Evolutionary conservation across 1,140 invertebrate genomes (phyloP), one percentile per base, ranked within the genome.

Genomic region (Planococcus citri): DNA sequence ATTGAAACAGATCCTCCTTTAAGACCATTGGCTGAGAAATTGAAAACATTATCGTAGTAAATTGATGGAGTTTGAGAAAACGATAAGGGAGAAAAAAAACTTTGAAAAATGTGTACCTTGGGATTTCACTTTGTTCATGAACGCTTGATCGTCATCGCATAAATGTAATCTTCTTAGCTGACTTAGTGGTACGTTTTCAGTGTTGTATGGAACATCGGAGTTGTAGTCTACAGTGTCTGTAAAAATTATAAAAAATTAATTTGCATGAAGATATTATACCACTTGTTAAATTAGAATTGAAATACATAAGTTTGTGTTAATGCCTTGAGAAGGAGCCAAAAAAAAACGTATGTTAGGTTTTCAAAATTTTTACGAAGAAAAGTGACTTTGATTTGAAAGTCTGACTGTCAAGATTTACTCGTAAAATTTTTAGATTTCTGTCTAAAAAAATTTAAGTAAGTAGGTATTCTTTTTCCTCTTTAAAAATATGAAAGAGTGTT

Each of bases 71-170:
- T 25, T 25, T 61, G 3, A 61, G 58, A 6, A 25, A 61, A 51
- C 14, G 14, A 14, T 51, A 14, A 14, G 41, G 41, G 14, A 14
- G n/a, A 14, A 20, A n/a, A 68, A 58, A n/a, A n/a, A n/a, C n/a
- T n/a, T n/a, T n/a, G n/a, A n/a, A n/a, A n/a, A n/a, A n/a, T n/a
- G n/a, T 33, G 3, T 78, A 86, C 85, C 85, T 82, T 86, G 83
- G 74, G 83, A 82, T 73, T 83, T 84, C 72, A 87, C 82, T 75
- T 81, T 83, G 71, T 84, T 84, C 83, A 86, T 84, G 17, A 86
- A 76, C 58, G 80, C 75, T 73, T 79, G 81, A 73, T 86, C 85
- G 72, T 84, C 83, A 22, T 86, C 83, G 25, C 78, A 80, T 22
- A 86, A 73, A 73, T 85, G 83, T 72, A 86, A 74, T 75, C 81